Evolutionary conservation across 1,140 invertebrate genomes (phyloP).

Genomic region (Dendroctonus ponderosae): DNA sequence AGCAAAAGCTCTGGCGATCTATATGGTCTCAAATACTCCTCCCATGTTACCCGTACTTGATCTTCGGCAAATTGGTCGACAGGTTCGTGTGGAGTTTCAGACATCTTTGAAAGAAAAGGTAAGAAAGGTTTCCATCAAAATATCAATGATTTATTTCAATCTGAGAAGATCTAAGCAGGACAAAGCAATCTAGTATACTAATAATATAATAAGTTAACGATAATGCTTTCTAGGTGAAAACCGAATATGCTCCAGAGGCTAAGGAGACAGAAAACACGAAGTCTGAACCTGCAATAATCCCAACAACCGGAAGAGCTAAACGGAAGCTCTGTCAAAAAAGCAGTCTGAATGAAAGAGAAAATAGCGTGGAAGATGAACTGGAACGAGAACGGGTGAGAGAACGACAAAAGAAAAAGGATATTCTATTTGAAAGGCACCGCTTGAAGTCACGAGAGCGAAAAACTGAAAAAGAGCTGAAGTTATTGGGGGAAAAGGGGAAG

Average conservation of each 20-base stretch:
- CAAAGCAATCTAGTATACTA: no score
- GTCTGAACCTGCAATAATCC: conserved; percentile 40
- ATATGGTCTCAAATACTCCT: conserved; percentile 48
- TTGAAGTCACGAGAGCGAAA: conserved; percentile 34
- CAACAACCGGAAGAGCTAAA: conserved; percentile 44
- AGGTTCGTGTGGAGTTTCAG: conserved; percentile 45
- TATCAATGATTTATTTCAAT: no score
- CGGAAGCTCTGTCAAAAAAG: conserved; percentile 40
- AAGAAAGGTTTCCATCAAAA: no score
- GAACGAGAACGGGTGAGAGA: conserved; percentile 21
- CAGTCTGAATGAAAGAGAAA: conserved; percentile 32
- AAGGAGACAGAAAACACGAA: conserved; percentile 30
- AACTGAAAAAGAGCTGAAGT: conserved; percentile 33
- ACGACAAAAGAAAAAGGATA: conserved; percentile 34
- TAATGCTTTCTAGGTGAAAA: conserved; percentile 9
- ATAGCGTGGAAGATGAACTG: conserved; percentile 12
- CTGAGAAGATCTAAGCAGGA: no score
- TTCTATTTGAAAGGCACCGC: conserved; percentile 29
- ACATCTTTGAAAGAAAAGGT: conserved; percentile 36
- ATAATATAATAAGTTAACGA: no score
- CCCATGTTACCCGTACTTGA: conserved; percentile 60
- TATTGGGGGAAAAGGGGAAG: conserved; percentile 37
- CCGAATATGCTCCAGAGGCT: conserved; percentile 12
- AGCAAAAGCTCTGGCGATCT: conserved; percentile 47
- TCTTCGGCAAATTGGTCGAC: conserved; percentile 52